Percentiles rank a stretch among this genome's conserved stretches.
Conservation (phyloP, 2,113 vertebrate species). For the Jacana jacana region DNA sequence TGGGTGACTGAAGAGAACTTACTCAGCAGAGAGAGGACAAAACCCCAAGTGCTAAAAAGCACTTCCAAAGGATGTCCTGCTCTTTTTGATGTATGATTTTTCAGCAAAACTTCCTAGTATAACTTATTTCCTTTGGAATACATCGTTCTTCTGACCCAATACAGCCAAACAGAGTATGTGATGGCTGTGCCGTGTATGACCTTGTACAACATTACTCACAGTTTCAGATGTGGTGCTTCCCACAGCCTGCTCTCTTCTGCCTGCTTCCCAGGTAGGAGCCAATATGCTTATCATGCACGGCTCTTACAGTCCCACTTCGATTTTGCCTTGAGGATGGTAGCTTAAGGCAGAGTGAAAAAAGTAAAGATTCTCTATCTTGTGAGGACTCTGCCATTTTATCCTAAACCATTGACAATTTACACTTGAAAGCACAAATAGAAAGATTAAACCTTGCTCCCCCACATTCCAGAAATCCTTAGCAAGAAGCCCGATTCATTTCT, state of each 20-base stretch:
- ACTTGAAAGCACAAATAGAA: neutral
- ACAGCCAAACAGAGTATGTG: neutral
- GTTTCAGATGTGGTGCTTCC: neutral
- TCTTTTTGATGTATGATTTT: neutral
- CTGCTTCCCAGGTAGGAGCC: neutral
- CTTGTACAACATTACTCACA: neutral
- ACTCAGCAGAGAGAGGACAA: neutral
- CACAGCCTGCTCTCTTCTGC: neutral
- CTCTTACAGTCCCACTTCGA: neutral
- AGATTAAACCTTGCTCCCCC: neutral
- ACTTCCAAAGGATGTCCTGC: neutral
- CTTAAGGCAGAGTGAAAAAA: neutral
- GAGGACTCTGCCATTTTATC: neutral
- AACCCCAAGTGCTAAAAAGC: neutral
- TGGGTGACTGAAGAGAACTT: neutral
- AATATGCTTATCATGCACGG: neutral
- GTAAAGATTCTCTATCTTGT: rapidly evolving
- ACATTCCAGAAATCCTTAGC: neutral
- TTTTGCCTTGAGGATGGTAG: neutral
- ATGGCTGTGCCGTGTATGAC: neutral
- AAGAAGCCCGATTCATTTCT: neutral
- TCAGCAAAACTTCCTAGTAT: neutral
- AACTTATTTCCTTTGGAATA: neutral
- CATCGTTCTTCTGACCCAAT: neutral
- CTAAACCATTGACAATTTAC: neutral